Conservation (phyloP, 30 jellyfish, hydroid and myxozoan species). For the Hydra vulgaris region DNA sequence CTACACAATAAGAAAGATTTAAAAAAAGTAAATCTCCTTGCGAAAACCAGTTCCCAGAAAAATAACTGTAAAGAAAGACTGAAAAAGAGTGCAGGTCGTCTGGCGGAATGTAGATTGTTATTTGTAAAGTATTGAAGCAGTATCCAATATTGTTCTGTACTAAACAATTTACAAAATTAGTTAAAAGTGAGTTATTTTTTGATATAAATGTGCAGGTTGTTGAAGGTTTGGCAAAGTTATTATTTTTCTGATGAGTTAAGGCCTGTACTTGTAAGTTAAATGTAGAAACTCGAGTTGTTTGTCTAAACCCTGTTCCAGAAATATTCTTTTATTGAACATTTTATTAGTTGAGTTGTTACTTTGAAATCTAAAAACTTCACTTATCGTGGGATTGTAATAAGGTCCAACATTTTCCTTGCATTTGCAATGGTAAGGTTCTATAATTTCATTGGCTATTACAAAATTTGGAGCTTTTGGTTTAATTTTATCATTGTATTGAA, state of each 20-base stretch:
- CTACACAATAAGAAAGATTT: neutral
- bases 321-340: too few relatives aligned
- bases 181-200: neutral
- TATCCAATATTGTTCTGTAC: neutral
- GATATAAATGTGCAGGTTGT: neutral
- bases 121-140: neutral
- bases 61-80: neutral
- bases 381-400: too few relatives aligned
- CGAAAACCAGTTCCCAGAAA: neutral
- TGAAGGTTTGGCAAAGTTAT: neutral
- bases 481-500: too few relatives aligned
- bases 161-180: neutral
- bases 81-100: neutral
- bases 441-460: too few relatives aligned
- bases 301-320: too few relatives aligned
- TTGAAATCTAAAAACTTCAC: neutral
- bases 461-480: too few relatives aligned
- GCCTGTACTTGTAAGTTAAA: too few relatives aligned
- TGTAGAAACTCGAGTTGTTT: too few relatives aligned
- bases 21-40: constrained; percentile 12
- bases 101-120: neutral
- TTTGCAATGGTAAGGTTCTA: too few relatives aligned
- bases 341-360: neutral
- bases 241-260: too few relatives aligned
- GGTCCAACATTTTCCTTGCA: too few relatives aligned